A percentile compares a stretch with the other conserved stretches of the same genome.
Evolutionary conservation across 2,888 invertebrate genomes (phyloP).

Genomic region (Coremacera marginata): DNA sequence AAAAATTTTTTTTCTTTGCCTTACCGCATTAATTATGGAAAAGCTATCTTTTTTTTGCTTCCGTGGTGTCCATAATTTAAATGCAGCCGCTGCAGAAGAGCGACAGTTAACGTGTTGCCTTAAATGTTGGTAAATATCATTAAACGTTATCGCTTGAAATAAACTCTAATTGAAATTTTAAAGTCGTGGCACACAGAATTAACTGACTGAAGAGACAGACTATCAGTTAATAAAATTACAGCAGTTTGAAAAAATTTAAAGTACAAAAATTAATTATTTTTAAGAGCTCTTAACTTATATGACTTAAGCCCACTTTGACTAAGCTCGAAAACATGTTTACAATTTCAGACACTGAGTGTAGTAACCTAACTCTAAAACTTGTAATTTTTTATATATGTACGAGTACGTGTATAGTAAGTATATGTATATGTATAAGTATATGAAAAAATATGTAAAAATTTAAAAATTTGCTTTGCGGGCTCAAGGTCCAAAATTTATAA

Average conservation of each 20-base stretch:
- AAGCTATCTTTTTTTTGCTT: constrained; percentile 4
- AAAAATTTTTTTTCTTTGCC: background rate
- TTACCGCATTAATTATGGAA: constrained; percentile 10
- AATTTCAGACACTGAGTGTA: background rate
- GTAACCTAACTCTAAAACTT: too few relatives aligned
- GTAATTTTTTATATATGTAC: too few relatives aligned
- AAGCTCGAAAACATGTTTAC: background rate
- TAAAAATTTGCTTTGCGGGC: too few relatives aligned
- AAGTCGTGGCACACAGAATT: too few relatives aligned
- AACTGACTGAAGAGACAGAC: too few relatives aligned
- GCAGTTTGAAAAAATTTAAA: background rate
- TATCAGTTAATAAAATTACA: too few relatives aligned
- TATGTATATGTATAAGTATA: too few relatives aligned
- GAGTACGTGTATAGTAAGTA: too few relatives aligned
- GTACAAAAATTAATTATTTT: background rate
- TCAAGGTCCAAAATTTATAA: too few relatives aligned
- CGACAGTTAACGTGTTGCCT: background rate
- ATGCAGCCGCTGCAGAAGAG: background rate
- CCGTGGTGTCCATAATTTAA: constrained; percentile 1
- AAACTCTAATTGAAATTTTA: background rate
- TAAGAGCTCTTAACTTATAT: background rate
- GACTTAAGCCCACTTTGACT: background rate
- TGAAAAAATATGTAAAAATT: too few relatives aligned
- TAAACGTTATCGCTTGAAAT: background rate
- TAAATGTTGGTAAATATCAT: too few relatives aligned